phyloP scores from a whole-genome alignment of 2,888 invertebrate species.

The Callyntrura sp. region DNA sequence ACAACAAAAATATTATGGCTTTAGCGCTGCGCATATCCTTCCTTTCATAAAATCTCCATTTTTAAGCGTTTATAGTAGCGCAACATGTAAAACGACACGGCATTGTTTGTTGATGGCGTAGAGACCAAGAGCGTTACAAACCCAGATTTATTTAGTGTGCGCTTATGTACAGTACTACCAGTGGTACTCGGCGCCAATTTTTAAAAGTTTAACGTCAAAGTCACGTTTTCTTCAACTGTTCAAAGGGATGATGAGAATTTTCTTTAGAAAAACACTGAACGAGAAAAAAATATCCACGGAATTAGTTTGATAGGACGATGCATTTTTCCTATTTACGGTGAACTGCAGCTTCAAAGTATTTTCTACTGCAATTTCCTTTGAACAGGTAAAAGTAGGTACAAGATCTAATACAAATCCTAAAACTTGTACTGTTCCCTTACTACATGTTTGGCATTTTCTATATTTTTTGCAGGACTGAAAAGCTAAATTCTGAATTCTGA shows the following conservation, averaged over 20 bases:
- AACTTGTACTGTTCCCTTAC: too few species aligned
- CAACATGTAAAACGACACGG: neutral
- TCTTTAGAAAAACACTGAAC: conserved; percentile 4
- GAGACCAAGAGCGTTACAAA: too few species aligned
- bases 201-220: neutral
- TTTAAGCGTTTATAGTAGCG: neutral
- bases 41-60: neutral
- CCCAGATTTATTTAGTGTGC: too few species aligned
- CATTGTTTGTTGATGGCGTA: too few species aligned
- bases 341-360: neutral
- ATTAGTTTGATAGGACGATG: conserved; percentile 21
- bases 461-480: too few species aligned
- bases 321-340: neutral
- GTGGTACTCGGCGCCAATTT: neutral
- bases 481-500: too few species aligned
- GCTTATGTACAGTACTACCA: neutral
- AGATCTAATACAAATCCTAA: too few species aligned
- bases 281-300: conserved; percentile 2
- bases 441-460: too few species aligned
- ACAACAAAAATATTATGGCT: neutral
- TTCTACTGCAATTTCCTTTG: neutral
- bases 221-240: conserved; percentile 31
- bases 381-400: too few species aligned
- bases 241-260: conserved; percentile 1
- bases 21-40: neutral